Base-by-base conservation (phyloP, 2,113 vertebrate species). In the Dasyornis broadbenti region DNA sequence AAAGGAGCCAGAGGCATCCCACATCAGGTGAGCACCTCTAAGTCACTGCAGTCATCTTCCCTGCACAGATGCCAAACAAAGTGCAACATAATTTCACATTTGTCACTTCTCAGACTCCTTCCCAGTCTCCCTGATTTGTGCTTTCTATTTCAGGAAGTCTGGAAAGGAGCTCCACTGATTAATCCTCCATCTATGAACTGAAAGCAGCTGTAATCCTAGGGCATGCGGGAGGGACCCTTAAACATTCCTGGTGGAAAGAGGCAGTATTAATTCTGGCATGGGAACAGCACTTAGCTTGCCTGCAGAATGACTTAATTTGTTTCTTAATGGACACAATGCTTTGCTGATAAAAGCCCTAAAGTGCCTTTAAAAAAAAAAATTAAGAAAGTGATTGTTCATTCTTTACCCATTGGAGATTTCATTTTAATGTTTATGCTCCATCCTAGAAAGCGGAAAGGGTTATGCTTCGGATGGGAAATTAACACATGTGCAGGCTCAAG, bases 291-390 rank as follows among this genome's bases (percentile, higher is more conserved):
- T 98, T 96, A 85, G 84, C 73, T 94, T 97, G 82, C 82, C 94
- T 87, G 95, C 91, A 97, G 94, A 96, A 97, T 94, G 94, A 96
- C 97, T 98, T 98, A 96, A 98, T 98, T 98, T 98, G 95, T 97
- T 97, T 98, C 97, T 97, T 98, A 98, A 98, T 98, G 97, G 97
- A 95, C 80, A 75, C 31, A 61, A 96, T 91, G 86, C 84, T 93
- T 98, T 94, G 75, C 97, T 96, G 91, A 86, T 97, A 97, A 98
- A 98, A 98, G 97, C 97, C 84, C 91, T 97, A 92, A 98, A 98
- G 97, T 97, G 93, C 94, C 96, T 95, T 97, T 75, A 63, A 90
- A 91, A 81, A 70, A 50, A 97, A 97, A 93, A 52, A 49, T 60
- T 86, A 94, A 90, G 93, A 94, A 97, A 96, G 75, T 87, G 93